Evolutionary conservation across 2,888 invertebrate genomes (phyloP).

Genomic region (Ctena decussata): DNA sequence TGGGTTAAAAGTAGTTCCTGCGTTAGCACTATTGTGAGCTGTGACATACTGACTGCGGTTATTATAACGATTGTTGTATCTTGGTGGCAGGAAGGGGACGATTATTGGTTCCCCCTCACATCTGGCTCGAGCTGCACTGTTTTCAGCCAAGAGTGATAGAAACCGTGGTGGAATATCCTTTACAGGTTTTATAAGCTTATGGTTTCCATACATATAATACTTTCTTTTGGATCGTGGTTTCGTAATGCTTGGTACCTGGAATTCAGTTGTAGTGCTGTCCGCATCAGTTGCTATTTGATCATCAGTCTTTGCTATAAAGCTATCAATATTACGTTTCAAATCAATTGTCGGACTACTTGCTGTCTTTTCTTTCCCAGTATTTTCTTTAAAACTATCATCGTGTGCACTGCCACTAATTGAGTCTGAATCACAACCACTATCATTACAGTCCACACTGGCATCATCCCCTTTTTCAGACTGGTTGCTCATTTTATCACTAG

Average conservation of each 20-base stretch:
- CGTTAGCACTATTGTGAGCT: neutral
- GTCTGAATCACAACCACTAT: slow-evolving; percentile 76
- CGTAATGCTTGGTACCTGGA: slow-evolving; percentile 23
- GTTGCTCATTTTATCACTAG: neutral
- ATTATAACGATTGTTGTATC: slow-evolving; percentile 26
- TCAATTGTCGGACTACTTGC: slow-evolving; percentile 20
- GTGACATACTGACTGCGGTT: neutral
- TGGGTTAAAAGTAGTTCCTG: slow-evolving; percentile 64
- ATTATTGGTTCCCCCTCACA: slow-evolving; percentile 84
- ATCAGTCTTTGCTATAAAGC: slow-evolving; percentile 58
- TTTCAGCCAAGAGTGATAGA: slow-evolving; percentile 77
- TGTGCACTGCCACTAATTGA: slow-evolving; percentile 52
- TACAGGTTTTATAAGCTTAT: slow-evolving; percentile 82
- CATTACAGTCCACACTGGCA: slow-evolving; percentile 47
- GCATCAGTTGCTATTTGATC: slow-evolving; percentile 15
- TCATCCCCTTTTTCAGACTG: slow-evolving; percentile 7
- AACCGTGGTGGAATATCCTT: slow-evolving; percentile 85
- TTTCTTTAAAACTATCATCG: slow-evolving; percentile 61
- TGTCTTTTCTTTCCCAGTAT: slow-evolving; percentile 26
- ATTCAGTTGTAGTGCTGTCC: slow-evolving; percentile 39
- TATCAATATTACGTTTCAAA: slow-evolving; percentile 54
- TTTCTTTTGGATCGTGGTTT: slow-evolving; percentile 76
- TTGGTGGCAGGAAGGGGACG: slow-evolving; percentile 68
- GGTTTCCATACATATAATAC: slow-evolving; percentile 83
- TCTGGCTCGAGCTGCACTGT: slow-evolving; percentile 77